Percentiles rank a stretch among this genome's conserved stretches.
Evolutionary conservation across 2,888 invertebrate genomes (phyloP).

Genomic region (Phoronis australis): DNA sequence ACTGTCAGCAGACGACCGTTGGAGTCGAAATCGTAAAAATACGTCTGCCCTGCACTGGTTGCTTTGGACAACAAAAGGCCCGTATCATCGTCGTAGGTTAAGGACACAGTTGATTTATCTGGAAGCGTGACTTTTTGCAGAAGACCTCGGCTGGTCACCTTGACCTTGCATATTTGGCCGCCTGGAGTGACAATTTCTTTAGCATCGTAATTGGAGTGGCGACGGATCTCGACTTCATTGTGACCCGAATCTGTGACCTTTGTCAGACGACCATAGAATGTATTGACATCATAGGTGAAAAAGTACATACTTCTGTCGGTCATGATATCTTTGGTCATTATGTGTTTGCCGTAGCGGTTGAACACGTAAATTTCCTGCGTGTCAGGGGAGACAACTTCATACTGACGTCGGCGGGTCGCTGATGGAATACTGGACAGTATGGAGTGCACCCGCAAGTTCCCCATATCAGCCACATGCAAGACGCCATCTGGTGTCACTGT

Average conservation of each 20-base stretch:
- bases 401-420: conserved; percentile 56
- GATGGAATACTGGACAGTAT: conserved; percentile 44
- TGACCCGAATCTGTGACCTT: conserved; percentile 91
- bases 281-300: conserved; percentile 94
- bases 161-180: conserved; percentile 55
- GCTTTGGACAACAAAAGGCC: conserved; percentile 66
- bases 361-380: conserved; percentile 73
- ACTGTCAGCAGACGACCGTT: conserved; percentile 80
- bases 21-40: conserved; percentile 86
- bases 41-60: conserved; percentile 64
- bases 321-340: conserved; percentile 86
- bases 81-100: conserved; percentile 83
- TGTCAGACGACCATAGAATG: conserved; percentile 88
- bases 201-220: conserved; percentile 73
- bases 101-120: conserved; percentile 88
- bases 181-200: conserved; percentile 64
- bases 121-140: conserved; percentile 80
- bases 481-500: conserved; percentile 95
- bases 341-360: conserved; percentile 82
- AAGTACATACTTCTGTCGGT: conserved; percentile 93
- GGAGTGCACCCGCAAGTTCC: conserved; percentile 64
- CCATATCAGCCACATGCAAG: conserved; percentile 92
- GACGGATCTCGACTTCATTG: conserved; percentile 70
- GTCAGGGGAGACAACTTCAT: conserved; percentile 87
- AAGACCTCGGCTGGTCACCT: conserved; percentile 89